Evolutionary conservation across 1,140 invertebrate species (phyloP).

Genomic region (Brachionus asplanchnoidis): DNA sequence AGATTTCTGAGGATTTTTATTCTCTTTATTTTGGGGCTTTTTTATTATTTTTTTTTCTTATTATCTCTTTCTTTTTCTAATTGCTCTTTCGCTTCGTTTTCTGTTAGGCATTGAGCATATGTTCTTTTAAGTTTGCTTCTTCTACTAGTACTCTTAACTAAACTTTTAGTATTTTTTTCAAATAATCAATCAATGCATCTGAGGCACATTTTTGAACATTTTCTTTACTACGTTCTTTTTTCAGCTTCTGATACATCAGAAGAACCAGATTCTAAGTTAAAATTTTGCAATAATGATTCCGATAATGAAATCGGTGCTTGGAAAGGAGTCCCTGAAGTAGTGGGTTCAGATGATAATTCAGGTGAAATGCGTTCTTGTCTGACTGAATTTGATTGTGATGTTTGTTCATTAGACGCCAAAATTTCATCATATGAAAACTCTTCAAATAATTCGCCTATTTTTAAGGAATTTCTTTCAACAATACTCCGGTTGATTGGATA

Average conservation of each 20-base stretch:
- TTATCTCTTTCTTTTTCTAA: not conserved
- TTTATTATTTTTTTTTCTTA: not conserved
- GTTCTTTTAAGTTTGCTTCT: not conserved
- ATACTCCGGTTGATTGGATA: too few relatives aligned
- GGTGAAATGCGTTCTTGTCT: too few relatives aligned
- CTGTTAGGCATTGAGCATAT: not conserved
- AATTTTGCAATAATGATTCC: not conserved
- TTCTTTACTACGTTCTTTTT: not conserved
- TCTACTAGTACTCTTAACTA: not conserved
- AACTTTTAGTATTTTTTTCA: not conserved
- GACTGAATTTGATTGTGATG: too few relatives aligned
- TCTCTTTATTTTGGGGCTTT: not conserved
- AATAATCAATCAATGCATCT: not conserved
- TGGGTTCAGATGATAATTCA: not conserved
- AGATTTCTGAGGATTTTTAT: not conserved
- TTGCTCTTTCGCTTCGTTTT: not conserved
- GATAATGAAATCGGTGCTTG: not conserved
- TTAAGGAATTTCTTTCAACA: too few relatives aligned
- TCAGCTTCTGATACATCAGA: not conserved
- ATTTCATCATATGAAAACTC: too few relatives aligned
- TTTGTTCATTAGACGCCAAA: too few relatives aligned
- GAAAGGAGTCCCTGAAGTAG: not conserved
- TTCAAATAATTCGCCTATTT: too few relatives aligned
- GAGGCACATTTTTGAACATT: not conserved
- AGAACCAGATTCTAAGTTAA: not conserved